A percentile compares a stretch with the other conserved stretches of the same genome.
Conservation (phyloP, 2,113 vertebrate genomes). For the Pollimyrus isidori region DNA sequence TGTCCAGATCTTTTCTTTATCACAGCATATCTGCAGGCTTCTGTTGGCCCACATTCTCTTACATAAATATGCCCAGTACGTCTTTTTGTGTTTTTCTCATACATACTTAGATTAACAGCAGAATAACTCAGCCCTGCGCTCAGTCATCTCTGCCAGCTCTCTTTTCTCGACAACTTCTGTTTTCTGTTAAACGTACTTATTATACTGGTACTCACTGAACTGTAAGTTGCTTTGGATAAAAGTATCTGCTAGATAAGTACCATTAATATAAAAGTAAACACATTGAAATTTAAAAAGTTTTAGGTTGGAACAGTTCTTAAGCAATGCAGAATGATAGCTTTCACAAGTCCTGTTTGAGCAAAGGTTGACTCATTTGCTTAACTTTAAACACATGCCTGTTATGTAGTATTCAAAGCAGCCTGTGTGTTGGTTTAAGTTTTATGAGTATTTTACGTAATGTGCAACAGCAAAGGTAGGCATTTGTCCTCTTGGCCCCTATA, state of each 20-base stretch:
- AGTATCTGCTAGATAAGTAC: background rate
- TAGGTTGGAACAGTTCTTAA: background rate
- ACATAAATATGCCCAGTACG: background rate
- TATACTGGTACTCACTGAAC: background rate
- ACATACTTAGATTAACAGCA: background rate
- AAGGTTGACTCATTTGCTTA: constrained; percentile 1
- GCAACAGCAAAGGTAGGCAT: background rate
- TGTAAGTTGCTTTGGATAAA: background rate
- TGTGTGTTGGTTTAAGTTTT: background rate
- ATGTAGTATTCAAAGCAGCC: background rate
- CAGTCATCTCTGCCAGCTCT: background rate
- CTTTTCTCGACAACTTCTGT: background rate
- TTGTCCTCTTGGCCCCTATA: background rate
- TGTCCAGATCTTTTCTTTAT: background rate
- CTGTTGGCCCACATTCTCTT: background rate
- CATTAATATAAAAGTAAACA: background rate
- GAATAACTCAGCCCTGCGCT: background rate
- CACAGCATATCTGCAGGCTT: background rate
- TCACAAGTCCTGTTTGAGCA: background rate
- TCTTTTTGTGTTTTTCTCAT: background rate
- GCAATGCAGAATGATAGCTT: background rate
- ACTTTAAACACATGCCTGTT: background rate
- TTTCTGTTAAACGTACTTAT: background rate
- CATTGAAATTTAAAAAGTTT: background rate
- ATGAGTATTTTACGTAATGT: background rate